These are phyloP conservation scores for Microctenopoma steveboyesi DNA, from an alignment of 2,797 vertebrate genomes.

Conservation along the genomic window DNA sequence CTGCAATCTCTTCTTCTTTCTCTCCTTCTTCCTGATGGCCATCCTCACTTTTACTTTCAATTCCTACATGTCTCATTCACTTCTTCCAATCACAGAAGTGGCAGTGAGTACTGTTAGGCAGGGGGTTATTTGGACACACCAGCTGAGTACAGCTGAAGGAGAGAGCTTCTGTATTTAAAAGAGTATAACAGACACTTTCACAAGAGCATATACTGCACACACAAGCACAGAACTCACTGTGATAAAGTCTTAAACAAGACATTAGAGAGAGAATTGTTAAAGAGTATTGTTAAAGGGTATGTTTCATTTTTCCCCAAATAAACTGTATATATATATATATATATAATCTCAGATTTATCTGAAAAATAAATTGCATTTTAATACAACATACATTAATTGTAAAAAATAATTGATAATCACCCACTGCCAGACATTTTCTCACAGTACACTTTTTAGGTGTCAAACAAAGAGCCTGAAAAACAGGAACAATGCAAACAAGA, in stretches of 20 bases:
- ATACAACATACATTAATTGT: neutral
- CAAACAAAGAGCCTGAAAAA: neutral
- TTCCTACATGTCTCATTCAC: neutral
- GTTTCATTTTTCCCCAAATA: no score
- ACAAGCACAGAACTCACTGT: neutral
- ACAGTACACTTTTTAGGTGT: neutral
- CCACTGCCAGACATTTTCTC: neutral
- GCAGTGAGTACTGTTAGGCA: neutral
- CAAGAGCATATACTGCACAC: neutral
- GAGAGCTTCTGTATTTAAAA: slow-evolving; percentile 56
- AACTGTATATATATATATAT: no score
- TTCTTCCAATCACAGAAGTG: neutral
- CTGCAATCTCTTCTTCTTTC: neutral
- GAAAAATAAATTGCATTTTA: no score
- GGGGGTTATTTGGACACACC: slow-evolving; percentile 40
- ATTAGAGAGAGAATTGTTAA: no score
- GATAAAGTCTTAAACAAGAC: neutral
- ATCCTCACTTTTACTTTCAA: neutral
- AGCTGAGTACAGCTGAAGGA: slow-evolving; percentile 43
- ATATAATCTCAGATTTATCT: no score
- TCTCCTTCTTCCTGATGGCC: neutral
- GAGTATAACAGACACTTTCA: slow-evolving; percentile 26
- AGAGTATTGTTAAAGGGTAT: no score
- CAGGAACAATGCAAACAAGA: neutral
- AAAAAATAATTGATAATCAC: neutral